A percentile compares a stretch with the other conserved stretches of the same genome.
phyloP scores from a whole-genome alignment of 1,140 invertebrate genomes.

The Drosophila willistoni region DNA sequence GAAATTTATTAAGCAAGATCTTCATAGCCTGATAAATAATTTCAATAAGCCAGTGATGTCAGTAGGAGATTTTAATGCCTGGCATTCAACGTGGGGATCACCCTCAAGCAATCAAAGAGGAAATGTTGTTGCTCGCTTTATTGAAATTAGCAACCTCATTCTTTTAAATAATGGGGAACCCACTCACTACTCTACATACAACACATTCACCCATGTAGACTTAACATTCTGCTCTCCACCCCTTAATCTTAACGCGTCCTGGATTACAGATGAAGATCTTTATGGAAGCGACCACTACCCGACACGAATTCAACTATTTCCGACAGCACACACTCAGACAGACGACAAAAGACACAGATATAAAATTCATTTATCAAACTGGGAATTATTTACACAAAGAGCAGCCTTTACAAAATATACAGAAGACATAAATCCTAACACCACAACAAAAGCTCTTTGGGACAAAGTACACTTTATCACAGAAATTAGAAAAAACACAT shows the following conservation, averaged over 20 bases:
- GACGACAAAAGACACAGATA: background rate
- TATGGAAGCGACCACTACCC: conserved; percentile 27
- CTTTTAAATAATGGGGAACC: conserved; percentile 12
- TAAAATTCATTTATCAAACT: conserved; percentile 15
- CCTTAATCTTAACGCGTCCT: background rate
- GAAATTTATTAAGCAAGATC: conserved; percentile 5
- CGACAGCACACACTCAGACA: background rate
- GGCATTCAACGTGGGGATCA: conserved; percentile 27
- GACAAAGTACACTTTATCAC: conserved; percentile 15
- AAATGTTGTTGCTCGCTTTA: background rate
- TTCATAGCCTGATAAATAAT: background rate
- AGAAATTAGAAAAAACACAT: too few species aligned
- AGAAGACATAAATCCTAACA: conserved; percentile 10
- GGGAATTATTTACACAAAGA: conserved; percentile 1
- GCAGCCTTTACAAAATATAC: conserved; percentile 1
- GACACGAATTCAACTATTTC: conserved; percentile 8
- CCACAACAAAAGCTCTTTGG: background rate
- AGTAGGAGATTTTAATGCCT: conserved; percentile 22
- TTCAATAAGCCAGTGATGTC: conserved; percentile 10
- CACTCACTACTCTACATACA: conserved; percentile 20
- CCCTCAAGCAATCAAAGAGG: conserved; percentile 3
- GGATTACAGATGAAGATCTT: background rate
- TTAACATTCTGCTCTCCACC: conserved; percentile 1
- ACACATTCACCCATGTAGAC: conserved; percentile 20
- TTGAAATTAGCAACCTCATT: conserved; percentile 1